These are phyloP conservation scores for Channa striata DNA, from an alignment of 2,797 vertebrate species.

Conservation along the genomic window DNA sequence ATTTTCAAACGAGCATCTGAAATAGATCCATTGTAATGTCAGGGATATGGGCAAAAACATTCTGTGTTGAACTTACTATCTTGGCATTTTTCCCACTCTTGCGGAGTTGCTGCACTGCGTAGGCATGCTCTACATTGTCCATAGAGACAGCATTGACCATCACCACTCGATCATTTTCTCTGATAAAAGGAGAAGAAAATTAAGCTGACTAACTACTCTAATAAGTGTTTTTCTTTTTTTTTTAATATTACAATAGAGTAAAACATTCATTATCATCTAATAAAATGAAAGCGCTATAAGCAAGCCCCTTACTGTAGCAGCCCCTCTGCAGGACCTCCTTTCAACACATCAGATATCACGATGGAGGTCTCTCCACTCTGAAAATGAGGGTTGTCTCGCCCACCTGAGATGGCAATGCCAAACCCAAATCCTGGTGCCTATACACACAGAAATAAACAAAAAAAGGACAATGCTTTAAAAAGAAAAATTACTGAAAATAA, in stretches of 20 bases:
- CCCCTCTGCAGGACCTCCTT: conserved; percentile 97
- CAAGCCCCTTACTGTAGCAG: conserved; percentile 91
- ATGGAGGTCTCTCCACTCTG: conserved; percentile 99
- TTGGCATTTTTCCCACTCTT: conserved; percentile 99
- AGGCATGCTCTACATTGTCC: conserved; percentile 98
- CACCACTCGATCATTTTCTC: conserved; percentile 98
- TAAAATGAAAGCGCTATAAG: background rate
- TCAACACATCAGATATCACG: conserved; percentile 97
- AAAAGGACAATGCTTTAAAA: too few relatives aligned
- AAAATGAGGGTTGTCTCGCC: conserved; percentile 98
- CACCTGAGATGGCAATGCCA: conserved; percentile 98
- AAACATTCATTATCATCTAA: background rate
- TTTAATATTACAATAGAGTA: background rate
- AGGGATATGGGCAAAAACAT: background rate
- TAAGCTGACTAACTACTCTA: background rate
- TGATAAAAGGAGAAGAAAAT: conserved; percentile 59
- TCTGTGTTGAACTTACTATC: conserved; percentile 89
- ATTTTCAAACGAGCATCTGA: background rate
- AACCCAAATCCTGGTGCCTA: conserved; percentile 98
- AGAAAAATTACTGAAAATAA: too few relatives aligned
- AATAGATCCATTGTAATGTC: background rate
- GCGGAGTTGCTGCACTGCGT: conserved; percentile 96
- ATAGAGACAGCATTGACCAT: conserved; percentile 99
- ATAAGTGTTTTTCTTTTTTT: background rate
- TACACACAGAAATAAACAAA: conserved; percentile 47